phyloP scores from a whole-genome alignment of 2,888 invertebrate species.

The Temnothorax rugatulus region DNA sequence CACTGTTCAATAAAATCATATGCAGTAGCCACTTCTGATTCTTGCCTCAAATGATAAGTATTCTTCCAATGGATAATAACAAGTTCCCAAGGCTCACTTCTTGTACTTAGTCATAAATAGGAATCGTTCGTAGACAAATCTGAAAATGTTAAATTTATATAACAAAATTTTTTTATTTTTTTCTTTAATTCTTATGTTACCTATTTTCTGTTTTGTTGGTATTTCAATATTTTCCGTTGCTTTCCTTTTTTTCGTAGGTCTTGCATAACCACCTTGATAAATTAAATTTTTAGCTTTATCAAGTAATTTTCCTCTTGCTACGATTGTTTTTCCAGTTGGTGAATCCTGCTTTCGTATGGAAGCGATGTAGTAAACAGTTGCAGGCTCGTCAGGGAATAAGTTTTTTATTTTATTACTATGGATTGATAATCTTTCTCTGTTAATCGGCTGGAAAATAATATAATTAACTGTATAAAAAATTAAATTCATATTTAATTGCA shows the following conservation, averaged over 20 bases:
- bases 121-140: constrained; percentile 6
- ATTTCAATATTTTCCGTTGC: not conserved
- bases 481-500: no score
- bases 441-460: not conserved
- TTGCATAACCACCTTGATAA: constrained; percentile 2
- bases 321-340: not conserved
- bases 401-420: not conserved
- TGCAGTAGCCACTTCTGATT: not conserved
- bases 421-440: not conserved
- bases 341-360: not conserved
- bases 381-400: not conserved
- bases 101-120: not conserved
- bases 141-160: constrained; percentile 2
- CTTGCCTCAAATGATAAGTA: not conserved
- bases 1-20: constrained; percentile 4
- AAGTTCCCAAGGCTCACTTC: constrained; percentile 5
- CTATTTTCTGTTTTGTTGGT: not conserved
- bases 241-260: constrained; percentile 5
- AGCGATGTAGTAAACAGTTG: not conserved
- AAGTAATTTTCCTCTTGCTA: constrained; percentile 1
- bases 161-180: not conserved
- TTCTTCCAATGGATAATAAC: constrained; percentile 15
- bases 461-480: no score
- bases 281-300: constrained; percentile 14
- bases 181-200: constrained; percentile 7